Percentiles rank a stretch among this genome's conserved stretches.
Evolutionary conservation across 2,797 vertebrate genomes (phyloP).

Genomic region (Amblyraja radiata): DNA sequence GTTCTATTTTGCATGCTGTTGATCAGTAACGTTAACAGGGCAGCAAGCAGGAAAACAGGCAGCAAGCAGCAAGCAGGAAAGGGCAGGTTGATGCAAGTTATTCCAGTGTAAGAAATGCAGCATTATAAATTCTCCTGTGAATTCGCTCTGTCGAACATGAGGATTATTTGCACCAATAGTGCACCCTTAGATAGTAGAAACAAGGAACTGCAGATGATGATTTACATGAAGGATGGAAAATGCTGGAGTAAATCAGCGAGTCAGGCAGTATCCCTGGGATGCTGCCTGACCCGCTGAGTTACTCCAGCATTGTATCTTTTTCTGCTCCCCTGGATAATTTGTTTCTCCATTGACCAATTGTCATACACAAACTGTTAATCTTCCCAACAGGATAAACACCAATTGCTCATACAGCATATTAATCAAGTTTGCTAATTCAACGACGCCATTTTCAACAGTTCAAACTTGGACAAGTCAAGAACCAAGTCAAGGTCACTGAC

Average conservation of each 20-base stretch:
- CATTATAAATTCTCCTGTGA: too few species aligned
- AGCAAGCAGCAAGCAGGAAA: not conserved
- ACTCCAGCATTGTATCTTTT: too few species aligned
- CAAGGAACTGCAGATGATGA: too few species aligned
- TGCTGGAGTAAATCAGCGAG: too few species aligned
- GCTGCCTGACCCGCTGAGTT: too few species aligned
- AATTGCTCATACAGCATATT: too few species aligned
- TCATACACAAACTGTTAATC: not conserved
- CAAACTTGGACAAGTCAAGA: not conserved
- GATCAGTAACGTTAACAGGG: not conserved
- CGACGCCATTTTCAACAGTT: not conserved
- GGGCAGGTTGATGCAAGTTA: not conserved
- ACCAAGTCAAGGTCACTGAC: not conserved
- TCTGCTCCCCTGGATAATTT: not conserved
- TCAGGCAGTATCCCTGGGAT: too few species aligned
- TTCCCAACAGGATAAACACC: not conserved
- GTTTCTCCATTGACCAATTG: not conserved
- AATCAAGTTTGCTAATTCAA: not conserved
- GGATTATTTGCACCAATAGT: not conserved
- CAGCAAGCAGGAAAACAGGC: not conserved
- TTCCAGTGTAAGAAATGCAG: not conserved
- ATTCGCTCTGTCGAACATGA: not conserved
- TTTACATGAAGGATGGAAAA: too few species aligned
- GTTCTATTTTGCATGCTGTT: not conserved
- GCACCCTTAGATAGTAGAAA: too few species aligned